Conservation (phyloP, 1,140 invertebrate genomes). For the Polypedilum vanderplanki region DNA sequence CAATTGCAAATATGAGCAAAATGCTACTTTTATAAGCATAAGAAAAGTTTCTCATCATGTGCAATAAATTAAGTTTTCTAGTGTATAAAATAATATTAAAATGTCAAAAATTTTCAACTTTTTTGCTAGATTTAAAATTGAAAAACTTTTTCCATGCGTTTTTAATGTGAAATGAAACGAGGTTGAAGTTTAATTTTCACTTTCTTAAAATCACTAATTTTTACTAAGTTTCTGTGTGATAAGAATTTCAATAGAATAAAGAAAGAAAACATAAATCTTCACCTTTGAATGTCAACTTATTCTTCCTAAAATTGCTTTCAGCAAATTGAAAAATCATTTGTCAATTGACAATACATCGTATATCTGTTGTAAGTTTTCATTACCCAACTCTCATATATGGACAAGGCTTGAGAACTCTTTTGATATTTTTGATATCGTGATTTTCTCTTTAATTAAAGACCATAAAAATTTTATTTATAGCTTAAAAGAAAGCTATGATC, state of each 20-base stretch:
- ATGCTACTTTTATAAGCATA: background rate
- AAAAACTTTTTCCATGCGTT: background rate
- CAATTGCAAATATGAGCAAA: background rate
- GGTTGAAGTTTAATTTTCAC: no score
- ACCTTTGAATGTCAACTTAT: background rate
- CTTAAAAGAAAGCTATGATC: no score
- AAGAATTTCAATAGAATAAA: no score
- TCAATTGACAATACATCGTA: slow-evolving; percentile 1
- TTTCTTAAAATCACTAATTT: no score
- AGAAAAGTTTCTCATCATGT: background rate
- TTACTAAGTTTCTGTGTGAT: no score
- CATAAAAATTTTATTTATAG: no score
- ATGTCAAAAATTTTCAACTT: background rate
- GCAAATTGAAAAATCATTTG: background rate
- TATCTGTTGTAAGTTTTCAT: no score
- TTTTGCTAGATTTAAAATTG: background rate
- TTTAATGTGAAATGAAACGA: background rate
- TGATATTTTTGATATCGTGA: no score
- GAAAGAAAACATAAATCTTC: no score
- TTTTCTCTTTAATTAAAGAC: no score
- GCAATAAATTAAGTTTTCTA: background rate
- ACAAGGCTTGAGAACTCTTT: no score
- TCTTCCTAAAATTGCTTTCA: background rate
- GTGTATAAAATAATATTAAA: background rate
- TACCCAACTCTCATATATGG: no score